Conservation (phyloP, 2,888 invertebrate species). For the Ethmia dodecea region DNA sequence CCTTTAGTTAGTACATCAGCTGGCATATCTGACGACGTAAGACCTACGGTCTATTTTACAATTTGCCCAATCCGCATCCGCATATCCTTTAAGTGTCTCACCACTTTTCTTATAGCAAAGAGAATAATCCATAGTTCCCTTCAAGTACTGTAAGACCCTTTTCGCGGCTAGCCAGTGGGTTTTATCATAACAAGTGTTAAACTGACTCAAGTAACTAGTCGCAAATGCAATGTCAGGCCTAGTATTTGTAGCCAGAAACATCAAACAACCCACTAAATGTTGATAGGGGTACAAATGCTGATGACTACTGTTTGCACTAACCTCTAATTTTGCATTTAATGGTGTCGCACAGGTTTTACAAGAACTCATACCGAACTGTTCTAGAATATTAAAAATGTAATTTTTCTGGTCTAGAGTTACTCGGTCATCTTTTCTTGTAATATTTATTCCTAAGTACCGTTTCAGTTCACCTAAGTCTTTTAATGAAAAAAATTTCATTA, state of each 20-base stretch:
- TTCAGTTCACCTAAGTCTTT: constrained; percentile 4
- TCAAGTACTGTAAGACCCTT: constrained; percentile 21
- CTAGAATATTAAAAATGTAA: constrained; percentile 3
- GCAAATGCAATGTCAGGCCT: not conserved
- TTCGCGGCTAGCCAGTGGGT: not conserved
- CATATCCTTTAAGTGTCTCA: not conserved
- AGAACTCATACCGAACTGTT: constrained; percentile 5
- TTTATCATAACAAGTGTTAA: not conserved
- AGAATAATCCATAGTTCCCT: not conserved
- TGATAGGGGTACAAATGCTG: constrained; percentile 1
- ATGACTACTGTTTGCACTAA: not conserved
- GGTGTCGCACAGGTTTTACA: constrained; percentile 7
- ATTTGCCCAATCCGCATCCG: not conserved
- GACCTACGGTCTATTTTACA: not conserved
- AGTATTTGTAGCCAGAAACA: not conserved
- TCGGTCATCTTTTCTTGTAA: not conserved
- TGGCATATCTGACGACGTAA: too few species aligned
- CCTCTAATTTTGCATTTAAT: constrained; percentile 4
- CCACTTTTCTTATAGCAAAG: not conserved
- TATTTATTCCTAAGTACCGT: constrained; percentile 2
- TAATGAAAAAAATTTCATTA: not conserved
- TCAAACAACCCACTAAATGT: constrained; percentile 5
- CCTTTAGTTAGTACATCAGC: too few species aligned
- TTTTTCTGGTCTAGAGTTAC: constrained; percentile 1
- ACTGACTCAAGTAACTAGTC: not conserved